phyloP scores from a whole-genome alignment of 2,113 vertebrate genomes.

The Nesospiza acunhae region DNA sequence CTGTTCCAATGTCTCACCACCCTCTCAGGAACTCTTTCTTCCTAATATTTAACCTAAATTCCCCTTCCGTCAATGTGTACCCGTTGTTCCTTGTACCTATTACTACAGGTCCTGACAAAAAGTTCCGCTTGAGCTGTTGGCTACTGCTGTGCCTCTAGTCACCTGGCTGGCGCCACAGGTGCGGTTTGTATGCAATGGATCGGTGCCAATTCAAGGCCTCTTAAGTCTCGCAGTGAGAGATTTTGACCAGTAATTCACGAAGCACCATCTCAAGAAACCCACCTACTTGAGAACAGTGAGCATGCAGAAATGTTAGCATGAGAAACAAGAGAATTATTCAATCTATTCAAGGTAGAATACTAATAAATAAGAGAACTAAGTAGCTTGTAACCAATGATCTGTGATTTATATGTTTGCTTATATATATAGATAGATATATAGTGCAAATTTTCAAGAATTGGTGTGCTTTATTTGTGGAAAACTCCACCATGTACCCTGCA shows the following conservation, averaged over 20 bases:
- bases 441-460: background rate
- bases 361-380: background rate
- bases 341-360: background rate
- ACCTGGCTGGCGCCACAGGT: background rate
- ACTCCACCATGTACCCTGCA: background rate
- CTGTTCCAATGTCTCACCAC: background rate
- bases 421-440: background rate
- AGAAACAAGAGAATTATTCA: background rate
- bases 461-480: background rate
- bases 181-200: background rate
- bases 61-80: background rate
- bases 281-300: background rate
- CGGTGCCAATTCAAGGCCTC: background rate
- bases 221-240: background rate
- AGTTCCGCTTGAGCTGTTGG: background rate
- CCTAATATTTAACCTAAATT: background rate
- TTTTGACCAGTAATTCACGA: accelerated
- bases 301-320: background rate
- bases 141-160: background rate
- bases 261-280: background rate
- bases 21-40: background rate
- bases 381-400: background rate
- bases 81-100: background rate
- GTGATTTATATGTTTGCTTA: background rate
- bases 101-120: background rate